Percentiles rank a stretch among this genome's conserved stretches.
Evolutionary conservation across 2,113 vertebrate genomes (phyloP).

Genomic region (Pelecanus crispus): DNA sequence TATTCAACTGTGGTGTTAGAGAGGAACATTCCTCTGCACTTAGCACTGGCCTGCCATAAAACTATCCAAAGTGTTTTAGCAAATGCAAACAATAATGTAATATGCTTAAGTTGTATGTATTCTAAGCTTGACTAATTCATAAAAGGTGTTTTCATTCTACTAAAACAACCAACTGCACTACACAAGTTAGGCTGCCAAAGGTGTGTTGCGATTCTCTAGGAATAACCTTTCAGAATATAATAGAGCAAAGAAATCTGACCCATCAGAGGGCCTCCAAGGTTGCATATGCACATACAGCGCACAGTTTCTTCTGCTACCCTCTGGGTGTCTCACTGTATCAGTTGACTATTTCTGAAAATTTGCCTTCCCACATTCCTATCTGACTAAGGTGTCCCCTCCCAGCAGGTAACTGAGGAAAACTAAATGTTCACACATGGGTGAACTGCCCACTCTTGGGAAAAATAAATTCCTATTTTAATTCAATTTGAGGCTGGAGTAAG

Average conservation of each 20-base stretch:
- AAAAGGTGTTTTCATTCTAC: background rate
- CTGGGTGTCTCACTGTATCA: rapidly evolving
- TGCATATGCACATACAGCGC: background rate
- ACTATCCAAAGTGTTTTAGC: background rate
- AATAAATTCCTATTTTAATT: background rate
- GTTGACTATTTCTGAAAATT: background rate
- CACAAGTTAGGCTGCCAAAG: background rate
- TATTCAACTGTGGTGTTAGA: background rate
- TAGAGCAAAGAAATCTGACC: background rate
- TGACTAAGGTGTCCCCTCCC: background rate
- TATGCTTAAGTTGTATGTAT: background rate
- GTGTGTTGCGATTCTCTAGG: background rate
- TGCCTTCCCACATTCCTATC: background rate
- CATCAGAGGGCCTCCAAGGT: background rate
- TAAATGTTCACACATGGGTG: background rate
- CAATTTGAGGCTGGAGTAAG: background rate
- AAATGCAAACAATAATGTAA: background rate
- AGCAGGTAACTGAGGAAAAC: background rate
- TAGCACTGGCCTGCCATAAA: background rate
- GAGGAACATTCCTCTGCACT: background rate
- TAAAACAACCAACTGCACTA: background rate
- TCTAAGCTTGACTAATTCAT: background rate
- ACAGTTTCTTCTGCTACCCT: background rate
- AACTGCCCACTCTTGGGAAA: background rate
- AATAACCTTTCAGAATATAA: background rate